Evolutionary conservation across 2,888 invertebrate species (phyloP), one percentile per base, ranked within the genome.

Genomic region (Oligia latruncula): DNA sequence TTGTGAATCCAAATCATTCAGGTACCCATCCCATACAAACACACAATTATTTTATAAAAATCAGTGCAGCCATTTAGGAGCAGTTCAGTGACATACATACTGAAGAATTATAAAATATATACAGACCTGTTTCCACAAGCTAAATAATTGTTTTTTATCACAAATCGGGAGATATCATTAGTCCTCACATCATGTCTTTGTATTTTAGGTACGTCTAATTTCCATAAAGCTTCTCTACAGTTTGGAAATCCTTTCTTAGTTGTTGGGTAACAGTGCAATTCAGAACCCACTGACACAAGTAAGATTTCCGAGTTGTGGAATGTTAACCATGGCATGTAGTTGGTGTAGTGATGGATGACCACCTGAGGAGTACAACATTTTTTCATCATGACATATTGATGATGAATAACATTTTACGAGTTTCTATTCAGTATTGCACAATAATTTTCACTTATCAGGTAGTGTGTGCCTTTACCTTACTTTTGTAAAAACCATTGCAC

Each of bases 131-230:
- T 97, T 75, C 96, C 97, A 93, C 96, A 96, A 71, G 93, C 91
- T 71, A 97, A 88, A 2, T 93, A 58, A 83, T 93, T 90, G 73
- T 93, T 91, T 88, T 92, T 95, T 6, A 95, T 77, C 13, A 95
- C 84, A 92, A 97, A 97, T 93, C 96, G 93, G 75, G 96, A 95
- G 83, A 97, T 94, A 87, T 97, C 97, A 94, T 96, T 95, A 35
- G 96, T 97, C 62, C 96, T 92, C 64, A 95, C 91, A 90, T 96
- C 96, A 90, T 92, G 83, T 81, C 95, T 92, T 71, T 86, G 83
- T 13, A 95, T 90, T 80, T 88, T 94, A 4, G 96, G 96, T 15
- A 96, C 95, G 70, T 93, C 88, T 74, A 95, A 13, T 74, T 86
- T 92, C 97, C 97, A 97, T 87, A 80, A 1, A 82, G 29, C 5